phyloP scores from a whole-genome alignment of 2,113 vertebrate genomes.

The Gulo gulo region DNA sequence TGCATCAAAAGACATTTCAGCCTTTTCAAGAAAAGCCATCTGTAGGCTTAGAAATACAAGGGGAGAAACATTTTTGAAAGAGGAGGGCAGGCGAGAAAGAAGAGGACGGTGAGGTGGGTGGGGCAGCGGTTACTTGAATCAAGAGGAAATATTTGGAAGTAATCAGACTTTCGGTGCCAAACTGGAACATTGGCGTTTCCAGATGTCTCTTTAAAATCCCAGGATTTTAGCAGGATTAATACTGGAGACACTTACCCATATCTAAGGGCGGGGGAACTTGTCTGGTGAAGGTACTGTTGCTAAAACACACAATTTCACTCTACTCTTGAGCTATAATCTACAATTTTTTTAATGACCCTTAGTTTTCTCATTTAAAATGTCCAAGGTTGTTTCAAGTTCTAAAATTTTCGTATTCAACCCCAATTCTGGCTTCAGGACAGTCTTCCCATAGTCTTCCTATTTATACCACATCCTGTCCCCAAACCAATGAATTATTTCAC shows the following conservation, averaged over 20 bases:
- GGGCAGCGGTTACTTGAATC: not conserved
- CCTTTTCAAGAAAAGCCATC: not conserved
- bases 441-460: not conserved
- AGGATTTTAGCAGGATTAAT: not conserved
- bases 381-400: not conserved
- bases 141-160: not conserved
- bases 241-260: not conserved
- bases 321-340: not conserved
- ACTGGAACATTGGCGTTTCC: not conserved
- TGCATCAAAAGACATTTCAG: not conserved
- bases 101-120: not conserved
- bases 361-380: not conserved
- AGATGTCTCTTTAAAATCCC: slow-evolving; percentile 33
- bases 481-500: not conserved
- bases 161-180: not conserved
- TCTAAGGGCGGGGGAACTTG: not conserved
- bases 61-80: not conserved
- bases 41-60: not conserved
- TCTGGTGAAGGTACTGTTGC: not conserved
- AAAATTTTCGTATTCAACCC: slow-evolving; percentile 9
- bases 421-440: slow-evolving; percentile 36
- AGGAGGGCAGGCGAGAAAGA: not conserved
- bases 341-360: not conserved
- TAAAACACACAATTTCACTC: not conserved
- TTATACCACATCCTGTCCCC: slow-evolving; percentile 25